These are phyloP conservation scores for Chloropsis cyanopogon DNA, from an alignment of 2,113 vertebrate species.

Conservation along the genomic window DNA sequence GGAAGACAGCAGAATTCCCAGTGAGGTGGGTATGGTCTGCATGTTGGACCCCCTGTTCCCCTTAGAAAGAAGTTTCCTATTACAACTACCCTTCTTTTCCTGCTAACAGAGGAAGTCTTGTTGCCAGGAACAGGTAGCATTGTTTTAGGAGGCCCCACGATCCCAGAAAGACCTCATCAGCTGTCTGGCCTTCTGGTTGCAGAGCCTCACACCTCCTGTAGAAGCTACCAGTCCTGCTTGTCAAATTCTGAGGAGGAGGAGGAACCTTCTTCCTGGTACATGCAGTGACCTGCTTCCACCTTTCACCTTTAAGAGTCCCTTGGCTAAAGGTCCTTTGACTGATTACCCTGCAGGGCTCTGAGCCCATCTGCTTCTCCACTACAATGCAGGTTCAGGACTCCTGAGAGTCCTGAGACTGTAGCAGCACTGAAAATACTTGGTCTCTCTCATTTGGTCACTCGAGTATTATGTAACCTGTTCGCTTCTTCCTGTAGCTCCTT, in stretches of 20 bases:
- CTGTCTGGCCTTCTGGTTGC: no score
- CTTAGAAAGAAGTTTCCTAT: background rate
- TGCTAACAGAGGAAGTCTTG: background rate
- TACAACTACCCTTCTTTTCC: background rate
- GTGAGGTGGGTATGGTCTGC: background rate
- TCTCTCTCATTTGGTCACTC: background rate
- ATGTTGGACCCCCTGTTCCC: no score
- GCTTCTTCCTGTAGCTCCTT: background rate
- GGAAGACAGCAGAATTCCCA: background rate
- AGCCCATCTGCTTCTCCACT: background rate
- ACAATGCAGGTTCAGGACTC: background rate
- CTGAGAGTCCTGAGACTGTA: background rate
- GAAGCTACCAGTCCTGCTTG: background rate
- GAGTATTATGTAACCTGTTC: no score
- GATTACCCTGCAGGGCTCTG: background rate
- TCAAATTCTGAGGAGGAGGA: background rate
- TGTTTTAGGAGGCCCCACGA: background rate
- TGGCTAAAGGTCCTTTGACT: background rate
- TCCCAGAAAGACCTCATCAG: background rate
- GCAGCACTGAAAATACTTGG: background rate
- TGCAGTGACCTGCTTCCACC: background rate
- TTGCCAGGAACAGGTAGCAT: fast-evolving
- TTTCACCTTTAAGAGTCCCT: background rate
- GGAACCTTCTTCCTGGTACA: background rate
- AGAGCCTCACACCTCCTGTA: background rate